Evolutionary conservation across 2,113 vertebrate species (phyloP).

Genomic region (Spizaetus ornatus): DNA sequence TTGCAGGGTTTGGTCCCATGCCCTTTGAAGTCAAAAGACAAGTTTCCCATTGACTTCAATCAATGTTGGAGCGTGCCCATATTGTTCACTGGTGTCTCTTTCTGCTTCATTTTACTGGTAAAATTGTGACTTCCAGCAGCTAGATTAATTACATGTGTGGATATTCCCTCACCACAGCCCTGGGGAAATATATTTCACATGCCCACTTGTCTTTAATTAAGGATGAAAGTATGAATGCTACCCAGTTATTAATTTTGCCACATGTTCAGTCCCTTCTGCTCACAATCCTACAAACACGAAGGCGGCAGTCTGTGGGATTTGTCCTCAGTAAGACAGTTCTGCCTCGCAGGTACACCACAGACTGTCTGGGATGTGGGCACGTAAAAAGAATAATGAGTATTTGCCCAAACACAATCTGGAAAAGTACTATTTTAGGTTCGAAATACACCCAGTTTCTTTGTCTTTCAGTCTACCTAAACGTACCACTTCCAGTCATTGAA

Average conservation of each 20-base stretch:
- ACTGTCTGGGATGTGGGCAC: neutral
- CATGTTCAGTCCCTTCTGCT: conserved; percentile 4
- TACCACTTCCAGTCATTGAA: neutral
- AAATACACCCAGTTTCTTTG: neutral
- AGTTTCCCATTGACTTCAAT: neutral
- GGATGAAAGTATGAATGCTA: neutral
- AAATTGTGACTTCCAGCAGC: conserved; percentile 32
- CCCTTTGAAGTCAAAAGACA: conserved; percentile 20
- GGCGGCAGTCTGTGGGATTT: neutral
- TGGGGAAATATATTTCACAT: conserved; percentile 24
- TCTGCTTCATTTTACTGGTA: conserved; percentile 2
- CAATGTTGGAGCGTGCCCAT: neutral
- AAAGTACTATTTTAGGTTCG: neutral
- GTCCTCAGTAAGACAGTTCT: neutral
- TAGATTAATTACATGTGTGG: conserved; percentile 35
- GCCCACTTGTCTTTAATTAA: conserved; percentile 42
- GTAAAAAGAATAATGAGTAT: neutral
- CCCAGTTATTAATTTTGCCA: conserved; percentile 4
- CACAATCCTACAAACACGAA: neutral
- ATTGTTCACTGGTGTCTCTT: neutral
- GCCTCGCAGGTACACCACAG: neutral
- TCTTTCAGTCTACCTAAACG: neutral
- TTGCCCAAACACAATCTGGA: neutral
- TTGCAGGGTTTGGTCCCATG: neutral
- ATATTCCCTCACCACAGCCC: neutral